Evolutionary conservation across 2,113 vertebrate genomes (phyloP).

Genomic region (Paedocypris sp.): DNA sequence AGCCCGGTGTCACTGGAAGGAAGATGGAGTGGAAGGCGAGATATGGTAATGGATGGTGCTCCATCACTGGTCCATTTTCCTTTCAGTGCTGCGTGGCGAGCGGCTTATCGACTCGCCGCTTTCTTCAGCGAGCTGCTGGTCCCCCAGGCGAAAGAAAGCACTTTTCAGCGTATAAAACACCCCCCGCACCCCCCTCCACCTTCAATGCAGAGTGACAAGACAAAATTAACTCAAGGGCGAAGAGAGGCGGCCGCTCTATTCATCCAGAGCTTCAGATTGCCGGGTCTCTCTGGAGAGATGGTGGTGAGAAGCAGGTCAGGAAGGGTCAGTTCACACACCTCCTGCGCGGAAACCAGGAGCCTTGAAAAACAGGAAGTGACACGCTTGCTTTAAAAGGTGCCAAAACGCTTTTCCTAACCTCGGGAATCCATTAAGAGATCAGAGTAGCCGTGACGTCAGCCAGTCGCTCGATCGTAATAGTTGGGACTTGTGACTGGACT

Average conservation of each 20-base stretch:
- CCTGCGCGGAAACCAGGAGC: slow-evolving; percentile 43
- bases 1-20: slow-evolving; percentile 34
- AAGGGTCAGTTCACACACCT: slow-evolving; percentile 50
- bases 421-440: too few species aligned
- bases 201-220: slow-evolving; percentile 8
- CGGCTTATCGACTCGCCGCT: slow-evolving; percentile 30
- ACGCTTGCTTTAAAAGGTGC: slow-evolving; percentile 24
- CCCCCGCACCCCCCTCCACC: not conserved
- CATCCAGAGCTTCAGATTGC: slow-evolving; percentile 17
- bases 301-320: slow-evolving; percentile 37
- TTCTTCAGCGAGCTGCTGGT: slow-evolving; percentile 3
- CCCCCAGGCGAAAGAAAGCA: slow-evolving; percentile 16
- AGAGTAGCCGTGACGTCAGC: too few species aligned
- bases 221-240: slow-evolving; percentile 37
- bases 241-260: slow-evolving; percentile 4
- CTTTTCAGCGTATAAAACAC: slow-evolving; percentile 10
- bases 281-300: slow-evolving; percentile 28
- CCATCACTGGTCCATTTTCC: slow-evolving; percentile 44
- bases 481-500: too few species aligned
- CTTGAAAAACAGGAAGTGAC: slow-evolving; percentile 54
- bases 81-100: slow-evolving; percentile 27
- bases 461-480: too few species aligned
- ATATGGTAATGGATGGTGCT: slow-evolving; percentile 46
- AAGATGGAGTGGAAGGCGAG: slow-evolving; percentile 14
- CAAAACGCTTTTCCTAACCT: not conserved